Evolutionary conservation across 2,797 vertebrate genomes (phyloP), one percentile per base, ranked within the genome.

Genomic region (Anguilla pacifica): DNA sequence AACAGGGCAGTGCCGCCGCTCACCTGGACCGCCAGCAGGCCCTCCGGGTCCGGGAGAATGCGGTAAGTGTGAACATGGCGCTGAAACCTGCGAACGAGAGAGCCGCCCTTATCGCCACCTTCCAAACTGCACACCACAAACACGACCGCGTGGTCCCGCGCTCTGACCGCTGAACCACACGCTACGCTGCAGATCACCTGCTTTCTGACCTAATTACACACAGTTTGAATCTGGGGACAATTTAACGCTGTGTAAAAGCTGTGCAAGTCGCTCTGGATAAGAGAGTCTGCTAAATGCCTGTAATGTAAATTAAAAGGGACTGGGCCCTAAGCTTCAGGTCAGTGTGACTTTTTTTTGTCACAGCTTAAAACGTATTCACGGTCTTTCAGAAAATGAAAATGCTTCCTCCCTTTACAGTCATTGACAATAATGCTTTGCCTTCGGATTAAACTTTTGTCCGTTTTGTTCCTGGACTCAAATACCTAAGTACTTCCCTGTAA

Each of bases 41-140:
- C 96, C 2, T 97, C 96, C 2, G 94, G 90, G 11, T 97, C 96
- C 3, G 96, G 96, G 22, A 97, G 95, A 85, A 97, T 95, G 25
- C 97, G 95, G 90, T 97, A 97, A 0, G 97, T 97, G 93, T 97
- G 96, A 89, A 97, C 96, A 43, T 97, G 96, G 28, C 96, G 92
- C 70, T 96, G 96, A 88, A 96, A 97, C 92, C 97, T 97, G 90
- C 51, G 86, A 49, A 90, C 28, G 83, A 84, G 61, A 90, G 2
- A 88, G 64, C 88, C 28, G 82, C 17, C 57, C 10, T 86, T 28
- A 51, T 87, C 6, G 87, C 35, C n/a, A 61, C 61, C 74, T 53
- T 7, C 10, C 53, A 59, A 25, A 46, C 77, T 46, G 2, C 31
- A 46, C 39, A 22, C 43, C 77, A 81, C 35, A 77, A 17, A 43